phyloP scores from a whole-genome alignment of 1,140 invertebrate genomes.

The Proctacanthus coquilletti region DNA sequence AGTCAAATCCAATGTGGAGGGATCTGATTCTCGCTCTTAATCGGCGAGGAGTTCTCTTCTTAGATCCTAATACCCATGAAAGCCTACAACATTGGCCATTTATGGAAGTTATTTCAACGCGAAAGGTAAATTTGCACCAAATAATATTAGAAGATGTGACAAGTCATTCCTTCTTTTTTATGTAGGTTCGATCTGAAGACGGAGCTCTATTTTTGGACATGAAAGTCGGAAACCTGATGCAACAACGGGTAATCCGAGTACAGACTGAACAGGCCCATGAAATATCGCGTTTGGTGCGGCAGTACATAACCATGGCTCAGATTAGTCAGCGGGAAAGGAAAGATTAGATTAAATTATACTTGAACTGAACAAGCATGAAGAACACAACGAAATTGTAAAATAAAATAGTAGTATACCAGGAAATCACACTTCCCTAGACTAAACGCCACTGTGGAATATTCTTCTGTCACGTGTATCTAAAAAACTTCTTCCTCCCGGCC shows the following conservation, averaged over 20 bases:
- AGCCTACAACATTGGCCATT: conserved; percentile 83
- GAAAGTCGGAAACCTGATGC: conserved; percentile 92
- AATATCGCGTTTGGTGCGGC: conserved; percentile 85
- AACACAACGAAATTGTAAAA: no score
- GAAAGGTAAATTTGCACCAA: conserved; percentile 51
- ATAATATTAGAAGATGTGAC: not conserved
- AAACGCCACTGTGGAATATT: no score
- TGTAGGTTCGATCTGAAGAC: conserved; percentile 64
- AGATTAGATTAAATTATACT: conserved; percentile 8
- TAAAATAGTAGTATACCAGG: no score
- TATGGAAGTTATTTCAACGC: conserved; percentile 87
- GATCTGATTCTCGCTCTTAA: conserved; percentile 88
- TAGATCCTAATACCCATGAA: conserved; percentile 83
- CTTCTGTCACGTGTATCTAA: no score
- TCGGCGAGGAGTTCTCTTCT: conserved; percentile 81
- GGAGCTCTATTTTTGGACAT: conserved; percentile 88
- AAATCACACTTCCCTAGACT: no score
- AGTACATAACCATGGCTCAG: conserved; percentile 85
- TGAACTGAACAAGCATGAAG: no score
- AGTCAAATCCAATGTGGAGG: conserved; percentile 48
- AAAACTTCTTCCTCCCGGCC: no score
- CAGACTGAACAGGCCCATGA: conserved; percentile 95
- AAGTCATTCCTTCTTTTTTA: conserved; percentile 1
- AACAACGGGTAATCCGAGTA: conserved; percentile 85
- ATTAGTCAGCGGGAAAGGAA: conserved; percentile 37